Evolutionary conservation across 2,113 vertebrate species (phyloP).

Genomic region (Ovibos moschatus): DNA sequence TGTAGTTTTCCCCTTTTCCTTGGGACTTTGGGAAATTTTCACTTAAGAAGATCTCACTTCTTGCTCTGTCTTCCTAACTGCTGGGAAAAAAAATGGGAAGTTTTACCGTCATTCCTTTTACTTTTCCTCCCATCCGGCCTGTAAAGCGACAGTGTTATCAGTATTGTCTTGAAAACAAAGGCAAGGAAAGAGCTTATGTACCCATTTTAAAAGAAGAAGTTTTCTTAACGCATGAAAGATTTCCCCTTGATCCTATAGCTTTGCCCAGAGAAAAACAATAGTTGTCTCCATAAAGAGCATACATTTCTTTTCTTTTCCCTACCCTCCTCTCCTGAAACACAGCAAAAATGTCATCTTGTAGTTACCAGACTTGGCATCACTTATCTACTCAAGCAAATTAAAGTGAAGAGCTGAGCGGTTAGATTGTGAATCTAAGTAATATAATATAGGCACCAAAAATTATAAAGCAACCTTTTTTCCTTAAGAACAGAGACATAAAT

Average conservation of each 20-base stretch:
- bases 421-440: neutral
- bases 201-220: neutral
- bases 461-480: neutral
- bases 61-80: neutral
- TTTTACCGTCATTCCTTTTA: neutral
- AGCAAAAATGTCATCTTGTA: neutral
- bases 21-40: conserved; percentile 53
- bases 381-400: neutral
- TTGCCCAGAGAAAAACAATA: neutral
- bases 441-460: neutral
- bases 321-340: neutral
- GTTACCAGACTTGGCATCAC: neutral
- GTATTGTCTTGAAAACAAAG: neutral
- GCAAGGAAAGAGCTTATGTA: neutral
- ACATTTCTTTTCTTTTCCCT: neutral
- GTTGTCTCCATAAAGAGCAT: neutral
- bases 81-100: neutral
- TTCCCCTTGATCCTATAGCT: neutral
- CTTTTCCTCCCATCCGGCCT: neutral
- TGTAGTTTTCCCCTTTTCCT: conserved; percentile 37
- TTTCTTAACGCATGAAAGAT: neutral
- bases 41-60: neutral
- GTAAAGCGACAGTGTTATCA: neutral
- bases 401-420: neutral
- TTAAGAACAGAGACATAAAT: neutral